Evolutionary conservation across 1,140 invertebrate species (phyloP).

Genomic region (Diorhabda carinulata): DNA sequence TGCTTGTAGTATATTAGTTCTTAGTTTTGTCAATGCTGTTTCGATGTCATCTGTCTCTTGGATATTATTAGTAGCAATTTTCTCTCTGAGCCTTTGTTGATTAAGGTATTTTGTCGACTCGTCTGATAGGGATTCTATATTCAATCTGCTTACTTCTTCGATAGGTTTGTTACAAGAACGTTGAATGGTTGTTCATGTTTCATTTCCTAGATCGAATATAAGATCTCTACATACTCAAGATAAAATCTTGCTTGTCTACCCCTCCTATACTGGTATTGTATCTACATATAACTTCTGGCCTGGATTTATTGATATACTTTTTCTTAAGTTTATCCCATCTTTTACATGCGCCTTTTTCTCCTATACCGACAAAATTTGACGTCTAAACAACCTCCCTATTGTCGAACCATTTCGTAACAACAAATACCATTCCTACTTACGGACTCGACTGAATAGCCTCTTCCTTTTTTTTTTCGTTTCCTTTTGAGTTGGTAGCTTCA

Average conservation of each 20-base stretch:
- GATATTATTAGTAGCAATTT: too few relatives aligned
- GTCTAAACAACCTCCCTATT: too few relatives aligned
- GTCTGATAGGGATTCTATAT: too few relatives aligned
- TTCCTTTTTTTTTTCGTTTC: constrained; percentile 8
- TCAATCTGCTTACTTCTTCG: too few relatives aligned
- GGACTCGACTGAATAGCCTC: background rate
- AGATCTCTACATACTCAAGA: constrained; percentile 34
- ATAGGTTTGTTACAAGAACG: too few relatives aligned
- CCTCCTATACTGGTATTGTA: constrained; percentile 47
- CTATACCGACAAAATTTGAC: constrained; percentile 41
- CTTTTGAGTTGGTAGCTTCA: constrained; percentile 42
- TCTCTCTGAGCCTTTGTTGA: too few relatives aligned
- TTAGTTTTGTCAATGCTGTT: too few relatives aligned
- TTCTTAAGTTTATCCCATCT: constrained; percentile 21
- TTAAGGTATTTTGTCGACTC: too few relatives aligned
- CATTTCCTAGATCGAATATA: constrained; percentile 42
- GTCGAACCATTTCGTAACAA: constrained; percentile 12
- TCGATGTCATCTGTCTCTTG: too few relatives aligned
- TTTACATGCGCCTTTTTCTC: constrained; percentile 13
- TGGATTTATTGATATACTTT: constrained; percentile 37
- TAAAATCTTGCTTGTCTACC: constrained; percentile 43
- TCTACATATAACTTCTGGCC: constrained; percentile 40
- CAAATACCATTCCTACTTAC: constrained; percentile 8
- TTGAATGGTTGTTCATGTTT: too few relatives aligned
- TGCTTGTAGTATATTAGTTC: too few relatives aligned